phyloP scores from a whole-genome alignment of 2,797 vertebrate species.

The Forpus xanthops region DNA sequence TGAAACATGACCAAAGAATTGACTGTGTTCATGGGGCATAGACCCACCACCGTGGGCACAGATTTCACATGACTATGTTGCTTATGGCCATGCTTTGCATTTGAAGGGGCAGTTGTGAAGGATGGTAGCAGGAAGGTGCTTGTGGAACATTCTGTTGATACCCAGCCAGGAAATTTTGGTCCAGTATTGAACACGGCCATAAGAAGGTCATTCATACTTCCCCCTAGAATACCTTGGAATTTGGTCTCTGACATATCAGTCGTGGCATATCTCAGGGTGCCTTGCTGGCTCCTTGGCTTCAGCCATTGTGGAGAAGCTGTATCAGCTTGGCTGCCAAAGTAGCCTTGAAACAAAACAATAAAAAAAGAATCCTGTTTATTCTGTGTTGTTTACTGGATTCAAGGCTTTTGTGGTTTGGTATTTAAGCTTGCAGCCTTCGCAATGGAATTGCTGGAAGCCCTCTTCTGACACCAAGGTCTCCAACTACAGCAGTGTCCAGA shows the following conservation, averaged over 20 bases:
- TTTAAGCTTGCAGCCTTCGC: background rate
- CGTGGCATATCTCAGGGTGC: background rate
- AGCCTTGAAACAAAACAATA: background rate
- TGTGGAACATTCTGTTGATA: background rate
- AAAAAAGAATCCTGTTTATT: background rate
- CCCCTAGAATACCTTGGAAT: background rate
- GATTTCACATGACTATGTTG: rapidly evolving
- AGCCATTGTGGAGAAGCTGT: background rate
- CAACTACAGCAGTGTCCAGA: background rate
- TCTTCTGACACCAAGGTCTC: background rate
- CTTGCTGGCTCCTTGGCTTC: background rate
- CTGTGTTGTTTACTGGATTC: background rate
- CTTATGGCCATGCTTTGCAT: background rate
- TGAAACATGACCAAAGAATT: background rate
- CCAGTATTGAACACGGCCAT: rapidly evolving
- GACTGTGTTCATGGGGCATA: background rate
- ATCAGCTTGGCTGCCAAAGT: conserved; percentile 2
- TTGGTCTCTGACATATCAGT: background rate
- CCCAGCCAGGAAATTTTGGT: background rate
- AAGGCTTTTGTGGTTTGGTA: conserved; percentile 1
- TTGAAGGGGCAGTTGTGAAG: background rate
- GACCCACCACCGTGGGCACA: background rate
- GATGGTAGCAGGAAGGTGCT: background rate
- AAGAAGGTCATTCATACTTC: background rate
- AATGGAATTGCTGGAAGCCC: background rate